A percentile compares a stretch with the other conserved stretches of the same genome.
Evolutionary conservation across 1,140 invertebrate species (phyloP).

Genomic region (Ceratina japonica): DNA sequence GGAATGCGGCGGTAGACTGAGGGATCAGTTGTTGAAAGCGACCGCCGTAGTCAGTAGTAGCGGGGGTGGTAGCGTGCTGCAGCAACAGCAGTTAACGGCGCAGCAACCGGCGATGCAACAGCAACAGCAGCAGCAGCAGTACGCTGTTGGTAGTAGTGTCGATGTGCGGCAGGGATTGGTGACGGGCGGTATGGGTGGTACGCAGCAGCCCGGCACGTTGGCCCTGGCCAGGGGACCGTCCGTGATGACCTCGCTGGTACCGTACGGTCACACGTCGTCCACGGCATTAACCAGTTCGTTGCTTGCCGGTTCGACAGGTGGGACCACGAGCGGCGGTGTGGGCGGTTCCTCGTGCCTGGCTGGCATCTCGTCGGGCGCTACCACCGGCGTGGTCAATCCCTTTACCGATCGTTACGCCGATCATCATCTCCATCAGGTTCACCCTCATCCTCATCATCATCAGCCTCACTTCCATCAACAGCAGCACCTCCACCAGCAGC

Average conservation of each 20-base stretch:
- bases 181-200: constrained; percentile 56
- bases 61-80: constrained; percentile 30
- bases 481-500: constrained; percentile 56
- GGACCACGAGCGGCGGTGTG: constrained; percentile 47
- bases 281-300: constrained; percentile 71
- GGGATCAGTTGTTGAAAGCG: constrained; percentile 73
- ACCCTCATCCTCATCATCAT: constrained; percentile 55
- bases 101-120: constrained; percentile 28
- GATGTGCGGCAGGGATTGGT: constrained; percentile 51
- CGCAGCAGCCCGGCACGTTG: constrained; percentile 62
- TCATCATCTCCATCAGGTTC: constrained; percentile 61
- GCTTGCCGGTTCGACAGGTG: constrained; percentile 72
- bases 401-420: constrained; percentile 71
- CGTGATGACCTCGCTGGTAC: constrained; percentile 67
- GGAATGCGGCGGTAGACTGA: constrained; percentile 76
- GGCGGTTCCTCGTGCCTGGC: constrained; percentile 70
- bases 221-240: constrained; percentile 66
- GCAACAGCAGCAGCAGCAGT: constrained; percentile 35
- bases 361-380: constrained; percentile 77
- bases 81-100: constrained; percentile 39
- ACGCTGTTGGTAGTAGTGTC: constrained; percentile 61
- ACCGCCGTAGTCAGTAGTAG: constrained; percentile 68
- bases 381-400: constrained; percentile 76
- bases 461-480: constrained; percentile 61
- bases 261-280: constrained; percentile 64